A percentile compares a stretch with the other conserved stretches of the same genome.
These are phyloP conservation scores for Tenualosa ilisha DNA, from an alignment of 2,797 vertebrate genomes.

Conservation along the genomic window DNA sequence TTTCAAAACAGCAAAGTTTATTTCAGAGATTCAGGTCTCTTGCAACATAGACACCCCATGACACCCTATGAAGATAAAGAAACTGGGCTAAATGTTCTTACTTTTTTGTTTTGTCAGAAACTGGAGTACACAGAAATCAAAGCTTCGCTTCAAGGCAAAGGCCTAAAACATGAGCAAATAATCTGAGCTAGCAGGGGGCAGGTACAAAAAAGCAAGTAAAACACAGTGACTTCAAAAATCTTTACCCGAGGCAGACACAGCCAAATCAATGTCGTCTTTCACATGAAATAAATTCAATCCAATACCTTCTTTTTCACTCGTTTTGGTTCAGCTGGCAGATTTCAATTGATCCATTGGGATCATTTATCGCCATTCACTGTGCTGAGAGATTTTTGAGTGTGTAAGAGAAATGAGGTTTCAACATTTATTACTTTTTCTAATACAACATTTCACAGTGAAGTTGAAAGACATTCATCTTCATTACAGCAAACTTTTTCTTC, in stretches of 20 bases:
- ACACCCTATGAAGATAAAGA: too few relatives aligned
- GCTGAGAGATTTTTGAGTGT: neutral
- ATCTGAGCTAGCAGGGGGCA: neutral
- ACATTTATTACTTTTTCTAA: neutral
- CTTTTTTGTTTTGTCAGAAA: neutral
- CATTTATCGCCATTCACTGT: neutral
- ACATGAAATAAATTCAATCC: neutral
- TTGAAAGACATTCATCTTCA: conserved; percentile 9
- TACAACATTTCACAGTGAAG: neutral
- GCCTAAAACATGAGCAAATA: neutral
- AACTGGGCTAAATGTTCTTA: neutral
- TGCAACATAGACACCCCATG: neutral
- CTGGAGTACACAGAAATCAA: neutral
- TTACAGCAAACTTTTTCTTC: neutral
- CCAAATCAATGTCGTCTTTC: neutral
- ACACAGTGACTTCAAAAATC: neutral
- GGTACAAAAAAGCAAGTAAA: neutral
- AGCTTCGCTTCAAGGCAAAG: conserved; percentile 7
- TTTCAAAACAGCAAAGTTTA: neutral
- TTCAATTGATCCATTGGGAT: neutral
- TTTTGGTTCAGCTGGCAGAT: neutral
- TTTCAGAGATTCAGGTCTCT: neutral
- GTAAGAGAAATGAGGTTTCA: neutral
- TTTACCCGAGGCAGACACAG: neutral
- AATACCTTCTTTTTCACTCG: neutral